Conservation (phyloP, 2,797 vertebrate genomes). For the Loris lydekkerianus region DNA sequence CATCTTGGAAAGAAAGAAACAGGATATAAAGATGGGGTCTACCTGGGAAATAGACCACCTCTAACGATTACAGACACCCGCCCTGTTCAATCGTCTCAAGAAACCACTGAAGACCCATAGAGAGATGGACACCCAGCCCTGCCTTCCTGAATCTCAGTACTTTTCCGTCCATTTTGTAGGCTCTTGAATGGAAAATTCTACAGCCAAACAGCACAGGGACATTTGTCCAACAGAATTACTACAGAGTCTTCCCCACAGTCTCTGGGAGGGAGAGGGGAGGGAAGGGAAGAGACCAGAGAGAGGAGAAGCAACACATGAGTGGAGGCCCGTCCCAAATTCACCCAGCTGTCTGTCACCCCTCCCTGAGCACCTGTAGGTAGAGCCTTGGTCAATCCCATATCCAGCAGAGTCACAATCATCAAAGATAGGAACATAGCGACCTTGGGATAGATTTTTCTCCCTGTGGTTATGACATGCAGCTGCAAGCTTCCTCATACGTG, state of each 20-base stretch:
- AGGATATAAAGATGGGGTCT: not conserved
- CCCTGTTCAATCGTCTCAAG: not conserved
- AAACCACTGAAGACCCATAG: not conserved
- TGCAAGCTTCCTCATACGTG: not conserved
- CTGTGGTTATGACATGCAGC: not conserved
- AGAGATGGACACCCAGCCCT: not conserved
- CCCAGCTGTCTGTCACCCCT: not conserved
- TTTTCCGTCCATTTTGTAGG: not conserved
- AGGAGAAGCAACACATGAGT: not conserved
- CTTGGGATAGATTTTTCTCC: not conserved
- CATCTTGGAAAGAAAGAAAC: not conserved
- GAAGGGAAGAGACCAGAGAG: not conserved
- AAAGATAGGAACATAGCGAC: no score
- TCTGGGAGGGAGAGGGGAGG: not conserved
- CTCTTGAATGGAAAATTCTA: not conserved
- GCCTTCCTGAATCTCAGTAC: not conserved
- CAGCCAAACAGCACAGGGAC: not conserved
- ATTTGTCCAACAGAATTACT: not conserved
- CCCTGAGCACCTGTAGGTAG: not conserved
- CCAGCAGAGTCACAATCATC: not conserved
- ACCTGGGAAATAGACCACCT: not conserved
- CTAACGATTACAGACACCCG: not conserved
- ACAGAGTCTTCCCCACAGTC: not conserved
- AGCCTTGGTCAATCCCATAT: not conserved
- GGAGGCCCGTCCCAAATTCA: not conserved